Percentiles rank a stretch among this genome's conserved stretches.
These are phyloP conservation scores for Leiothrix lutea DNA, from an alignment of 2,113 vertebrate species.

Conservation along the genomic window DNA sequence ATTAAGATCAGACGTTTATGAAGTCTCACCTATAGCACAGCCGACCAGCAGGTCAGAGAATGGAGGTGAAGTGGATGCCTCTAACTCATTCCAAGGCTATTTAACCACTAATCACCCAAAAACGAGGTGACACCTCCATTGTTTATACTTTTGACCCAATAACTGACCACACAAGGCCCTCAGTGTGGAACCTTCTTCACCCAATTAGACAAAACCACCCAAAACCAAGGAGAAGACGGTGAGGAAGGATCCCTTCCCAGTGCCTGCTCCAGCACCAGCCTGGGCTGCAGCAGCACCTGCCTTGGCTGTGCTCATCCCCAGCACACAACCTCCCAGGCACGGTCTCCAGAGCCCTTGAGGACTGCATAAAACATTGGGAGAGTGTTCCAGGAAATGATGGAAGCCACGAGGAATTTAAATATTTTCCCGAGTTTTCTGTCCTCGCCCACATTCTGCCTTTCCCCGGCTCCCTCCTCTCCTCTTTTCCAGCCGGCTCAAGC, in stretches of 20 bases:
- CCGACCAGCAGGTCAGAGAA: no score
- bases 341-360: background rate
- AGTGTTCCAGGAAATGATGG: constrained; percentile 29
- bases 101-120: no score
- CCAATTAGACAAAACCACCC: no score
- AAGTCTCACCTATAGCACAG: no score
- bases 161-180: no score
- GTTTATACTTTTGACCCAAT: no score
- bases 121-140: background rate
- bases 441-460: constrained; percentile 8
- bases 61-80: no score
- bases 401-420: constrained; percentile 24
- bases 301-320: background rate
- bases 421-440: constrained; percentile 11
- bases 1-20: no score
- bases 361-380: background rate
- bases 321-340: background rate
- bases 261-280: background rate
- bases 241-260: no score
- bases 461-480: background rate
- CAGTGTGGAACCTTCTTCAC: no score
- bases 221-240: no score
- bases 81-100: no score
- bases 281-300: background rate
- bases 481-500: background rate